phyloP scores from a whole-genome alignment of 2,888 invertebrate species.

The Euclidia mi region DNA sequence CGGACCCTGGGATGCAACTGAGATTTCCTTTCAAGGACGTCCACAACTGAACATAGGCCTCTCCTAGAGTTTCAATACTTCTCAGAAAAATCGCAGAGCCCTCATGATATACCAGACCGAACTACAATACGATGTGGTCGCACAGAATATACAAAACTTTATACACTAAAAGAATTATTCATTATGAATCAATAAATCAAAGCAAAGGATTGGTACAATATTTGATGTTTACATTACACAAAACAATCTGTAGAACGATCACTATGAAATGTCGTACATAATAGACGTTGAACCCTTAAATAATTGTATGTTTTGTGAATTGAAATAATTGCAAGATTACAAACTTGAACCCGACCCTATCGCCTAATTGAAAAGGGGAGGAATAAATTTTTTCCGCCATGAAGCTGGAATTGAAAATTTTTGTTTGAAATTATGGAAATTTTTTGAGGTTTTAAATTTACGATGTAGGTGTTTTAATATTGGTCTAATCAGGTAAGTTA shows the following conservation, averaged over 20 bases:
- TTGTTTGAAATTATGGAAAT: too few relatives aligned
- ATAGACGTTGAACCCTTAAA: constrained; percentile 9
- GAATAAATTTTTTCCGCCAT: constrained; percentile 13
- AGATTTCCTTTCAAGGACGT: too few relatives aligned
- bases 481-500: too few relatives aligned
- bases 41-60: too few relatives aligned
- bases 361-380: constrained; percentile 38
- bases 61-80: too few relatives aligned
- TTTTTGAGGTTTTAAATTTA: too few relatives aligned
- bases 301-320: constrained; percentile 24
- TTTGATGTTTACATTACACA: background rate
- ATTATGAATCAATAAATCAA: background rate
- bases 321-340: constrained; percentile 29
- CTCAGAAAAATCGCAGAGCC: too few relatives aligned
- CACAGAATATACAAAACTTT: too few relatives aligned
- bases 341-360: constrained; percentile 18
- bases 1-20: too few relatives aligned
- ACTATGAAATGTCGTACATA: background rate
- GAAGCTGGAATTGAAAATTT: constrained; percentile 29
- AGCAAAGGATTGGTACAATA: background rate
- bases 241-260: constrained; percentile 1
- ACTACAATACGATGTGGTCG: too few relatives aligned
- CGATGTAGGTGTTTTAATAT: background rate
- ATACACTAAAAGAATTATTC: background rate
- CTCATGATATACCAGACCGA: too few relatives aligned